Base-by-base conservation (phyloP, 2,113 vertebrate species). In the Microcebus ravelobensis region DNA sequence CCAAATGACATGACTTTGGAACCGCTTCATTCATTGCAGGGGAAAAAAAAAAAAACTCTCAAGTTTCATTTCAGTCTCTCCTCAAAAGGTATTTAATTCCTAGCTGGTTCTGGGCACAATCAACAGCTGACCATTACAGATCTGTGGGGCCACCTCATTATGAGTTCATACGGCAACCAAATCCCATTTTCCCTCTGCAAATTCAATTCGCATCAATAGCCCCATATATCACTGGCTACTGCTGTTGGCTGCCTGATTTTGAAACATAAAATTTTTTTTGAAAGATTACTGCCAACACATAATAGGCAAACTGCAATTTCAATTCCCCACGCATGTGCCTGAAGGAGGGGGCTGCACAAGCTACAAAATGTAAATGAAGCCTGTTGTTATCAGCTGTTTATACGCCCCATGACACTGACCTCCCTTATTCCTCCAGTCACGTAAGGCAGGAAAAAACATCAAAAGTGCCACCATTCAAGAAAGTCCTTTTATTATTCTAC, bases 181-280 rank as follows among this genome's bases (percentile, higher is more conserved):
- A 99, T 99, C 99, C 98, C 98, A 99, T 99, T 99, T 99, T 98
- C 98, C 98, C 98, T 98, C 98, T 97, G 98, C 98, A 98, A 98
- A 99, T 99, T 99, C 98, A 98, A 98, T 99, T 99, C 98, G 97
- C 98, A 99, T 99, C 98, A 98, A 98, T 98, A 98, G 98, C 94
- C 94, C 98, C 96, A 98, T 99, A 98, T 88, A 99, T 99, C 99
- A 99, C 96, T 84, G 96, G 98, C 98, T 97, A 98, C 95, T 98
- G 98, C 42, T 97, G 97, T 98, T 98, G 98, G 98, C 97, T 98
- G 98, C 97, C 96, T 98, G 97, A 98, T 98, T 98, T 98, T 98
- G 98, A 98, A 97, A 98, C 97, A 96, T 97, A 98, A 97, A 98
- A 97, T 59, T 61, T 91, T 96, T 97, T 96, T 94, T 95, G 97